Percentiles rank a stretch among this genome's conserved stretches.
phyloP scores from a whole-genome alignment of 2,888 invertebrate genomes.

The Gerosis bhagava region DNA sequence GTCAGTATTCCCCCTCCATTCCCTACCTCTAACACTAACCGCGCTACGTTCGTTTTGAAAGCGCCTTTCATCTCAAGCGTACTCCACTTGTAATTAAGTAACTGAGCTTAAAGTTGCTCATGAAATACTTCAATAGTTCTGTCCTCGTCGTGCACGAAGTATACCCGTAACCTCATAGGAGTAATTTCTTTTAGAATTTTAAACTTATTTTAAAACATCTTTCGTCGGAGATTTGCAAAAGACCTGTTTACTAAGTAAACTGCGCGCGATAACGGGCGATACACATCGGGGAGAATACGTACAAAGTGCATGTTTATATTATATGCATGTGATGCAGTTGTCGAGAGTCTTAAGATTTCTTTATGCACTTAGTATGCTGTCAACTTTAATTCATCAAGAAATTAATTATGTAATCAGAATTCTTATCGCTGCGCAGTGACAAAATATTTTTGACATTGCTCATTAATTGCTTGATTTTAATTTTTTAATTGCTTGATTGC shows the following conservation, averaged over 20 bases:
- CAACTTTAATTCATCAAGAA: no score
- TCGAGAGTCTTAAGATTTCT: slow-evolving; percentile 30
- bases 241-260: slow-evolving; percentile 43
- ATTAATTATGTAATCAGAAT: slow-evolving; percentile 15
- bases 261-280: slow-evolving; percentile 47
- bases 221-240: slow-evolving; percentile 38
- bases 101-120: slow-evolving; percentile 2
- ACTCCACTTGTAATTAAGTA: slow-evolving; percentile 12
- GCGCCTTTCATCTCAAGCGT: slow-evolving; percentile 21
- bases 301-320: slow-evolving; percentile 42
- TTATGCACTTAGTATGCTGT: no score
- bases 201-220: slow-evolving; percentile 41
- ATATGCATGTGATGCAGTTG: slow-evolving; percentile 35
- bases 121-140: slow-evolving; percentile 9
- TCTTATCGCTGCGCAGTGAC: slow-evolving; percentile 10
- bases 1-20: no score
- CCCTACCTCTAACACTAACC: slow-evolving; percentile 25
- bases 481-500: slow-evolving; percentile 10
- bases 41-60: slow-evolving; percentile 15
- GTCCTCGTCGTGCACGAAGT: slow-evolving; percentile 4
- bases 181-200: slow-evolving; percentile 48
- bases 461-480: no score
- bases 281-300: slow-evolving; percentile 35
- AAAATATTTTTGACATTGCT: slow-evolving; percentile 28
- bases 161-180: no score